phyloP scores from a whole-genome alignment of 2,113 vertebrate genomes.

The Archocentrus centrarchus region DNA sequence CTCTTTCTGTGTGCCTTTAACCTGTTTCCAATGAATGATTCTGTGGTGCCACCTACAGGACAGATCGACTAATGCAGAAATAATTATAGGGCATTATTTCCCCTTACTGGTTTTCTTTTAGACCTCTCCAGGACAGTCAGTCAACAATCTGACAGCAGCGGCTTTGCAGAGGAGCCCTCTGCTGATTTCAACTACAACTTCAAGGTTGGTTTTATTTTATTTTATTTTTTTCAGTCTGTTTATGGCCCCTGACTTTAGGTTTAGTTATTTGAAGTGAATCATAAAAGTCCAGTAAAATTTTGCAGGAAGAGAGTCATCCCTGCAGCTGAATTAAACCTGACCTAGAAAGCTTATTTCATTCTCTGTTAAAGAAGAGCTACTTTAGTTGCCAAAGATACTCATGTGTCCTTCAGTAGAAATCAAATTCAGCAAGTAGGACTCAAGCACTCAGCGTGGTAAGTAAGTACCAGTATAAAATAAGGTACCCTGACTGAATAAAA shows the following conservation, averaged over 20 bases:
- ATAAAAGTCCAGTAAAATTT: not conserved
- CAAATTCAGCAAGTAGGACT: not conserved
- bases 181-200: slow-evolving; percentile 85
- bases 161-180: slow-evolving; percentile 93
- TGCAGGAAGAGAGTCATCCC: not conserved
- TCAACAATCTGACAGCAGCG: slow-evolving; percentile 98
- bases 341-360: not conserved
- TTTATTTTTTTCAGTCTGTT: not conserved
- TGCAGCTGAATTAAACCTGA: not conserved
- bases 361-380: not conserved
- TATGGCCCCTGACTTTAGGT: not conserved
- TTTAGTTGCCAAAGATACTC: not conserved
- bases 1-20: not conserved
- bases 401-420: not conserved
- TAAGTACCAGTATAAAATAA: not conserved
- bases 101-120: slow-evolving; percentile 34
- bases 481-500: not conserved
- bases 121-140: slow-evolving; percentile 88
- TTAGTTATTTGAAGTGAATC: not conserved
- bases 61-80: not conserved
- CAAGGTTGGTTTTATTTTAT: slow-evolving; percentile 80
- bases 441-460: not conserved
- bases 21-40: not conserved
- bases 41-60: slow-evolving; percentile 29
- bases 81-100: not conserved